Evolutionary conservation across 2,888 invertebrate species (phyloP).

Genomic region (Gryllus longicercus): DNA sequence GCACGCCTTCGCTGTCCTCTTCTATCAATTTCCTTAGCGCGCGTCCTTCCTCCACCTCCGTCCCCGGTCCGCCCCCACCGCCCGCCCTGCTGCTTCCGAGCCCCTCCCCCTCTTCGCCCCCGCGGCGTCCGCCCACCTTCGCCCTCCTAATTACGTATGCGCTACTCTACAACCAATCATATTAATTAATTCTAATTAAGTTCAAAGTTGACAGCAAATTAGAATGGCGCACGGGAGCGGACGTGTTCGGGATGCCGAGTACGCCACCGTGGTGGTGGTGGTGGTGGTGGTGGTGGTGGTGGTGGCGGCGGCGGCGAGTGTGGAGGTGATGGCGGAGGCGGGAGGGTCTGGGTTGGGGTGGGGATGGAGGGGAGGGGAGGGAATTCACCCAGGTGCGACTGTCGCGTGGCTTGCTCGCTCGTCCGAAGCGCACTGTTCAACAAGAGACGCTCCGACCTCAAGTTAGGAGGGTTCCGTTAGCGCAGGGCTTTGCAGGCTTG

Average conservation of each 20-base stretch:
- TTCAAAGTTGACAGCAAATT: constrained; percentile 58
- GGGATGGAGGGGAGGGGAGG: constrained; percentile 32
- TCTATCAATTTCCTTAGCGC: not conserved
- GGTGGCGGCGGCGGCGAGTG: constrained; percentile 30
- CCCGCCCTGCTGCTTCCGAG: not conserved
- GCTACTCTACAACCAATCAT: constrained; percentile 54
- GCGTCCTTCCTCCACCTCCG: not conserved
- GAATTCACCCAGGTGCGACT: constrained; percentile 35
- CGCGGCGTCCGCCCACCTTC: constrained; percentile 3
- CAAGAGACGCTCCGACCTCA: too few species aligned
- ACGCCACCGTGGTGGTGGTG: constrained; percentile 21
- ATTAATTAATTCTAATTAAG: constrained; percentile 82
- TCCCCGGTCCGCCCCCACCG: not conserved
- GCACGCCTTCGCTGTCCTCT: not conserved
- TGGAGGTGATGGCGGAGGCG: constrained; percentile 33
- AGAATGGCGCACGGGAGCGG: constrained; percentile 27
- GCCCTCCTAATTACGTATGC: constrained; percentile 36
- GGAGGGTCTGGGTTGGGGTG: constrained; percentile 25
- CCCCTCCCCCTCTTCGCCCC: not conserved
- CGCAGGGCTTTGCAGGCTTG: too few species aligned
- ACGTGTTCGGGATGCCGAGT: constrained; percentile 5
- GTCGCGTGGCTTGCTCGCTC: not conserved
- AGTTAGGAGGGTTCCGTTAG: too few species aligned
- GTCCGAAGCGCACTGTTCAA: too few species aligned
- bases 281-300: constrained; percentile 33